A percentile compares a stretch with the other conserved stretches of the same genome.
Evolutionary conservation across 53 echinoderm and acorn worm genomes (phyloP).

Genomic region (Paracentrotus lividus): DNA sequence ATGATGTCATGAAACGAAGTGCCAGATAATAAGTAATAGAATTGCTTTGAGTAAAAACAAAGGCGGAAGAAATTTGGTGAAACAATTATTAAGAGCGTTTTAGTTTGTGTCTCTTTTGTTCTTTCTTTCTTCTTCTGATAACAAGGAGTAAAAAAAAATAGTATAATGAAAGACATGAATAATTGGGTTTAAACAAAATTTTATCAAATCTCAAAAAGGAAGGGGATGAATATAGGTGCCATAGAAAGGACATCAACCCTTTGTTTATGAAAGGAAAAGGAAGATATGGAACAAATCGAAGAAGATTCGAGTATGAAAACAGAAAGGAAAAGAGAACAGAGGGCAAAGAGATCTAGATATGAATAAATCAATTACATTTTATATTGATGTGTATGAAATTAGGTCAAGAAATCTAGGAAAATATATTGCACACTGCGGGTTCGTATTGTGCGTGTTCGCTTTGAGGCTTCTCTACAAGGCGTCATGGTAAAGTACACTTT

Average conservation of each 20-base stretch:
- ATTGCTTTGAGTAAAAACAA: too few relatives aligned
- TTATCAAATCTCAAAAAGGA: background rate
- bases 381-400: constrained; percentile 50
- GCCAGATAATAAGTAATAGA: too few relatives aligned
- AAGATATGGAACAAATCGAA: background rate
- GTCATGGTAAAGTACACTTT: constrained; percentile 23
- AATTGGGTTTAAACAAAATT: background rate
- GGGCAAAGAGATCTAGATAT: constrained; percentile 4
- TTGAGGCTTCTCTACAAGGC: background rate
- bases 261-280: too few relatives aligned
- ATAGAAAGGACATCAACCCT: too few relatives aligned
- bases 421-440: constrained; percentile 14
- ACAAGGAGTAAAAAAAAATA: background rate
- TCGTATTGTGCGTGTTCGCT: constrained; percentile 17
- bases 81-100: too few relatives aligned
- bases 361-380: constrained; percentile 30
- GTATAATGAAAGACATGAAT: too few relatives aligned
- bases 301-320: background rate
- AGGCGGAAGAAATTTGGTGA: too few relatives aligned
- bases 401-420: constrained; percentile 53
- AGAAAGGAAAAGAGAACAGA: background rate
- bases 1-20: too few relatives aligned
- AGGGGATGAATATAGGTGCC: too few relatives aligned
- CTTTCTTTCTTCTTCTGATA: background rate
- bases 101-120: too few relatives aligned